phyloP scores from a whole-genome alignment of 1,140 invertebrate species.

The Pogonus chalceus region DNA sequence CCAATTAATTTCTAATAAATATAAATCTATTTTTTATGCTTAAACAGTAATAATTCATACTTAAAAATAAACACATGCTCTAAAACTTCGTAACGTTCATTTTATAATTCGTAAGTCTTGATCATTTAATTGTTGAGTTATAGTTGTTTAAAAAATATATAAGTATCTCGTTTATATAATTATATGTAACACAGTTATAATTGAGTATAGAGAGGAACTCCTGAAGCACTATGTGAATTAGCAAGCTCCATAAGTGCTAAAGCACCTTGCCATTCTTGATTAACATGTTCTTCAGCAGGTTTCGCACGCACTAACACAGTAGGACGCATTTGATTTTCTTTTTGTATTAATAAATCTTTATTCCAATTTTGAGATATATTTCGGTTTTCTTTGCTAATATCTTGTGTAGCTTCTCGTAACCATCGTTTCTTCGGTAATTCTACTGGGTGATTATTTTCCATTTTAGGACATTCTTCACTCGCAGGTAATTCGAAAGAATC shows the following conservation, averaged over 20 bases:
- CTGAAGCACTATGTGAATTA: not conserved
- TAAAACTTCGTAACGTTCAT: too few species aligned
- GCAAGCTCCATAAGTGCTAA: slow-evolving; percentile 54
- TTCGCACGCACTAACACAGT: slow-evolving; percentile 42
- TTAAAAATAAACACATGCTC: too few species aligned
- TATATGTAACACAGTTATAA: too few species aligned
- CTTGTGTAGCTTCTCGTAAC: slow-evolving; percentile 45
- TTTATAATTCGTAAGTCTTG: too few species aligned
- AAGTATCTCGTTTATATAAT: too few species aligned
- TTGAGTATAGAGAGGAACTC: not conserved
- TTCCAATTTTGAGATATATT: slow-evolving; percentile 8
- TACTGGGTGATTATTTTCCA: slow-evolving; percentile 33
- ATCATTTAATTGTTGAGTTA: too few species aligned
- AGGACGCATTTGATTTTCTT: slow-evolving; percentile 42
- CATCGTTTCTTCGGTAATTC: slow-evolving; percentile 54
- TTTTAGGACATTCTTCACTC: slow-evolving; percentile 28
- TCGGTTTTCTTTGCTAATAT: slow-evolving; percentile 27
- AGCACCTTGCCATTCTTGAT: slow-evolving; percentile 41
- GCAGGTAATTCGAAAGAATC: slow-evolving; percentile 30
- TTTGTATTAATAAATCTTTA: slow-evolving; percentile 15
- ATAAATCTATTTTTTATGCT: too few species aligned
- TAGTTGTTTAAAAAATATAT: too few species aligned
- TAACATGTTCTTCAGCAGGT: slow-evolving; percentile 33
- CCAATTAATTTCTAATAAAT: too few species aligned
- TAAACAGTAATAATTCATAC: too few species aligned